Conservation (phyloP, 2,113 vertebrate genomes). For the Mus pahari region DNA sequence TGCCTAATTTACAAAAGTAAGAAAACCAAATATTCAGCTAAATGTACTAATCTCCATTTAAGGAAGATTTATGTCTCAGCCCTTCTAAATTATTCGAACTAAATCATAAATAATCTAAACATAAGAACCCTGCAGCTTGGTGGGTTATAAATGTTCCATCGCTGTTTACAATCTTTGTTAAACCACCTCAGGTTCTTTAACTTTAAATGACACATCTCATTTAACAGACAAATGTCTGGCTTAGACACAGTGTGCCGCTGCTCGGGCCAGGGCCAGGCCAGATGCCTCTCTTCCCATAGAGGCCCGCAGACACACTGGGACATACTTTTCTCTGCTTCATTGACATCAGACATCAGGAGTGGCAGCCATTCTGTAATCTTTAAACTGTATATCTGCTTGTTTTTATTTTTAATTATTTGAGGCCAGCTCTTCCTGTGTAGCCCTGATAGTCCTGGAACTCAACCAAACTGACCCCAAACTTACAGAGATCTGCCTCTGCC, state of each 20-base stretch:
- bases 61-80: slow-evolving; percentile 1
- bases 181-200: slow-evolving; percentile 7
- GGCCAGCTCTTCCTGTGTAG: background rate
- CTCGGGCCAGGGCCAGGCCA: slow-evolving; percentile 73
- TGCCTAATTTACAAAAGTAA: slow-evolving; percentile 41
- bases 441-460: background rate
- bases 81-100: background rate
- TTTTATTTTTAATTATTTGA: background rate
- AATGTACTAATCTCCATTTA: slow-evolving; percentile 5
- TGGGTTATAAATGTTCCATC: background rate
- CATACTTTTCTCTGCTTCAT: slow-evolving; percentile 81
- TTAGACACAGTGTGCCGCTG: background rate
- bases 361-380: slow-evolving; percentile 79
- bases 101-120: slow-evolving; percentile 21
- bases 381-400: slow-evolving; percentile 36
- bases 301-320: slow-evolving; percentile 62
- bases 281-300: slow-evolving; percentile 70
- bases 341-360: slow-evolving; percentile 65
- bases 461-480: background rate
- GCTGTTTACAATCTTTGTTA: background rate
- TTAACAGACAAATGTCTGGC: slow-evolving; percentile 50
- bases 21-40: slow-evolving; percentile 33
- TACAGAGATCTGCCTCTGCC: background rate
- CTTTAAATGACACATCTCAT: slow-evolving; percentile 24
- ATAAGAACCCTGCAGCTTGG: slow-evolving; percentile 19